Evolutionary conservation across 2,113 vertebrate species (phyloP).

Genomic region (Pogonocichla stellata): DNA sequence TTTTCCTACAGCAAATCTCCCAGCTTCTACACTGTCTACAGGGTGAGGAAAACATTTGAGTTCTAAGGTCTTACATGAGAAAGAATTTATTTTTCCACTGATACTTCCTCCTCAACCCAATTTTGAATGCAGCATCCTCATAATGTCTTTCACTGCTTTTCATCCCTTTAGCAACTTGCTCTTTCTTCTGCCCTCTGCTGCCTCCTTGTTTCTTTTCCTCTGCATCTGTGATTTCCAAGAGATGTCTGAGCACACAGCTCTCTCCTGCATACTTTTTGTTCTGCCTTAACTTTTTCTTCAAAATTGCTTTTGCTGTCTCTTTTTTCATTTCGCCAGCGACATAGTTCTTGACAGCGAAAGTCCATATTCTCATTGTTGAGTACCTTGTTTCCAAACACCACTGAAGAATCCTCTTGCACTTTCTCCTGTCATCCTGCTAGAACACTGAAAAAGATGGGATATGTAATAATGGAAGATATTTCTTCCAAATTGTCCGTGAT

Average conservation of each 20-base stretch:
- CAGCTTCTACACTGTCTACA: background rate
- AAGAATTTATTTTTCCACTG: background rate
- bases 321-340: background rate
- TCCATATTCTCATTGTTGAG: rapidly evolving
- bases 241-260: background rate
- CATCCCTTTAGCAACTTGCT: background rate
- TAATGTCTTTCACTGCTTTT: background rate
- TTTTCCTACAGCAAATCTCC: background rate
- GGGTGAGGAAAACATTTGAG: background rate
- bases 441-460: background rate
- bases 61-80: background rate
- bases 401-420: background rate
- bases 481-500: background rate
- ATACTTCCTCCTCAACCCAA: background rate
- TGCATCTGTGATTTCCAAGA: background rate
- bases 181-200: background rate
- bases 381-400: background rate
- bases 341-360: background rate
- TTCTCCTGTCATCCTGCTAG: background rate
- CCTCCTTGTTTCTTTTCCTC: background rate
- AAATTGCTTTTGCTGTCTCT: background rate
- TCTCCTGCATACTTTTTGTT: background rate
- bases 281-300: background rate
- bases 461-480: background rate
- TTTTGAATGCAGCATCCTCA: background rate